Percentiles rank a stretch among this genome's conserved stretches.
Evolutionary conservation across 2,888 invertebrate genomes (phyloP).

Genomic region (Nyleta sp.): DNA sequence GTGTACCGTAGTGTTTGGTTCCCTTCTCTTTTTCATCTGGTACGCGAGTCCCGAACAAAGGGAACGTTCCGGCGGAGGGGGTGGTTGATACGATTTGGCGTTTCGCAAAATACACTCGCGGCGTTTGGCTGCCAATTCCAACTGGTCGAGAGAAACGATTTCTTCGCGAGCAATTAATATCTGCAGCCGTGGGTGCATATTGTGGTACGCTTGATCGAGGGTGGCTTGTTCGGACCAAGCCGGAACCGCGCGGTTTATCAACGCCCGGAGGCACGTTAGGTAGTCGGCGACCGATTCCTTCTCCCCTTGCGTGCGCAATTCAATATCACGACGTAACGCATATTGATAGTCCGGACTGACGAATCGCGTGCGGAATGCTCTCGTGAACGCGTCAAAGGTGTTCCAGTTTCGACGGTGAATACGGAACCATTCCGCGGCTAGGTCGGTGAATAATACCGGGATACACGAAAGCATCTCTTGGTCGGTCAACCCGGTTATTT

Average conservation of each 20-base stretch:
- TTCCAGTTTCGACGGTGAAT: neutral
- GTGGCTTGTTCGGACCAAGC: neutral
- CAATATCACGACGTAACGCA: neutral
- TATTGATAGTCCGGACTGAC: constrained; percentile 1
- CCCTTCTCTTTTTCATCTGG: too few relatives aligned
- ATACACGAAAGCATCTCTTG: too few relatives aligned
- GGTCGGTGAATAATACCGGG: neutral
- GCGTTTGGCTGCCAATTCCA: neutral
- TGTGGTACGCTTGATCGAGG: constrained; percentile 5
- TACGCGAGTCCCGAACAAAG: neutral
- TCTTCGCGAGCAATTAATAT: neutral
- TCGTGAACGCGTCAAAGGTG: neutral
- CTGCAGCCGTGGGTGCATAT: neutral
- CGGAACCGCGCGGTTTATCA: neutral
- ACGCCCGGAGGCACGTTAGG: neutral
- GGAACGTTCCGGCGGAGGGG: neutral
- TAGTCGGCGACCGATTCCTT: neutral
- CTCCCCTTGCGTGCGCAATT: constrained; percentile 1
- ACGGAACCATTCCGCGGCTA: neutral
- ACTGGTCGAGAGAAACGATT: neutral
- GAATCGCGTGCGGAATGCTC: neutral
- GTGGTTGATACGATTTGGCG: neutral
- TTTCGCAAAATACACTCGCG: neutral
- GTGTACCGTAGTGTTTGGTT: too few relatives aligned
- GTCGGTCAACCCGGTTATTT: too few relatives aligned